Evolutionary conservation across 53 echinoderm and acorn worm species (phyloP), one percentile per base, ranked within the genome.

Genomic region (Antedon mediterranea): DNA sequence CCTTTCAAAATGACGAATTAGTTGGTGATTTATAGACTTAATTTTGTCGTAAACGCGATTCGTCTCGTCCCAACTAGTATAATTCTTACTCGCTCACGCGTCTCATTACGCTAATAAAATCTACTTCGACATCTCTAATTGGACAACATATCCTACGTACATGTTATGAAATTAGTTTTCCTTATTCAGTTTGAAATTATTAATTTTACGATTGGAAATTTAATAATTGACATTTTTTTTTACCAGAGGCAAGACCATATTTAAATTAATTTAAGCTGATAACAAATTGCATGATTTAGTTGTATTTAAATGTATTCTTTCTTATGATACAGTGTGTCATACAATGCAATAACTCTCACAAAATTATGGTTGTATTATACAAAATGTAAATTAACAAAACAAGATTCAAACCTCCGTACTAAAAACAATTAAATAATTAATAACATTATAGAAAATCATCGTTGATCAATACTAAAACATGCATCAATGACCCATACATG

Each of bases 1-100:
- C 57, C 57, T 57, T 57, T 57, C 57, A 57, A 57, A 57, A 57
- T 57, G 57, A 57, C 57, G 57, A 57, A 57, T 57, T 57, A 57
- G 57, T 57, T 57, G 2, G 23, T 57, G 57, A 57, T 57, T 57
- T 57, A 57, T 57, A 23, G 57, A 57, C 57, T 57, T 57, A 57
- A 57, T 57, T 57, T 57, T 6, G 57, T 57, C 57, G 57, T 57
- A 57, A 57, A 57, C 57, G 57, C 57, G 57, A 57, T 23, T 18
- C 57, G 57, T 57, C 57, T 57, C 57, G 57, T 57, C 57, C 57
- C 20, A 57, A 23, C 57, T 57, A 57, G 57, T 57, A 57, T 6
- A 11, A 57, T 6, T 57, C 57, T 15, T 57, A 57, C 57, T 57
- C 14, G 57, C 20, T 57, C 57, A 57, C 9, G 57, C 57, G 57